Conservation (phyloP, 2,113 vertebrate species). For the Kryptolebias marmoratus region DNA sequence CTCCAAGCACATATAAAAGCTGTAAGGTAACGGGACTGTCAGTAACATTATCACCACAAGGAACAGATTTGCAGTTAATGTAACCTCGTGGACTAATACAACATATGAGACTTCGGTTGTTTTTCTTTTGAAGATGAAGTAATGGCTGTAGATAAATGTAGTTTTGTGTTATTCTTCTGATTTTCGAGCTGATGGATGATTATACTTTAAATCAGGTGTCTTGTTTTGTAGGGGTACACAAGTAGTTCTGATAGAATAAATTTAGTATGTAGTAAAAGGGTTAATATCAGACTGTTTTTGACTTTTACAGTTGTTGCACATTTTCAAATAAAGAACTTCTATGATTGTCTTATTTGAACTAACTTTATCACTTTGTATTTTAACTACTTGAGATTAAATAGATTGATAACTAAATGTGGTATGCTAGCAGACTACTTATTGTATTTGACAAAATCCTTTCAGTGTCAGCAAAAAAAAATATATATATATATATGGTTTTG, state of each 20-base stretch:
- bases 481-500: too few relatives aligned
- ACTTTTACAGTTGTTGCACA: too few relatives aligned
- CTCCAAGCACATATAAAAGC: slow-evolving; percentile 46
- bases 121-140: neutral
- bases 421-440: too few relatives aligned
- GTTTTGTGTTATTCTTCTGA: neutral
- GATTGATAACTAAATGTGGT: too few relatives aligned
- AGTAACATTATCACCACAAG: slow-evolving; percentile 68
- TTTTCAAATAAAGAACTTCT: too few relatives aligned
- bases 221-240: neutral
- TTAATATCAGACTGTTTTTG: neutral
- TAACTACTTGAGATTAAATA: too few relatives aligned
- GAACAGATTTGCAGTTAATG: slow-evolving; percentile 65
- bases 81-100: slow-evolving; percentile 50
- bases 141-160: neutral
- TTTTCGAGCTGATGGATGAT: neutral
- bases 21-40: slow-evolving; percentile 48
- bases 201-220: neutral
- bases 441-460: too few relatives aligned
- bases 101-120: slow-evolving; percentile 20
- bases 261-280: neutral
- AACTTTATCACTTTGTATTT: too few relatives aligned
- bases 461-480: too few relatives aligned
- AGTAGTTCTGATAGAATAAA: neutral
- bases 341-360: too few relatives aligned